Evolutionary conservation across 30 jellyfish, hydroid and myxozoan species (phyloP).

Genomic region (Nemopilema nomurai): DNA sequence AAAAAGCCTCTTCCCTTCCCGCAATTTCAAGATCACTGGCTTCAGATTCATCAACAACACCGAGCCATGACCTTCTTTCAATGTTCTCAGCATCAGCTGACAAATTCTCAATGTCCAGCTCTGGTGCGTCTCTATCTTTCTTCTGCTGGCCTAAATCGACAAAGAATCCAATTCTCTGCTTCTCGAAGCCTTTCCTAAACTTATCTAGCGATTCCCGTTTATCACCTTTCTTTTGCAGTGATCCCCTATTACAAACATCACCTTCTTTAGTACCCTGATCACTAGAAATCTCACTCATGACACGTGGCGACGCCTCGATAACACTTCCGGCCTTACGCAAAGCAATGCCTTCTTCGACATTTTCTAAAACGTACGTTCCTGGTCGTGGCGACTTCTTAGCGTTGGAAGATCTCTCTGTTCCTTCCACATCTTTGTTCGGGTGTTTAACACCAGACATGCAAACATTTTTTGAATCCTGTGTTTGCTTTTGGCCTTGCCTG

Average conservation of each 20-base stretch:
- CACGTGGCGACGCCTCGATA: not conserved
- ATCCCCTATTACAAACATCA: not conserved
- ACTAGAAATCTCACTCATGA: not conserved
- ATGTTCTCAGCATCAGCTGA: not conserved
- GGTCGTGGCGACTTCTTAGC: not conserved
- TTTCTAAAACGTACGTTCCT: slow-evolving; percentile 1
- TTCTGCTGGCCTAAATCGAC: slow-evolving; percentile 26
- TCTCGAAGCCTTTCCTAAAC: slow-evolving; percentile 48
- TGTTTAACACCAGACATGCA: not conserved
- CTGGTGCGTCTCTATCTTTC: too few relatives aligned
- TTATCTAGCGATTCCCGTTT: slow-evolving; percentile 27
- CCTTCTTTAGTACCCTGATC: not conserved
- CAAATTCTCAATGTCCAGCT: too few relatives aligned
- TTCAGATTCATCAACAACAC: not conserved
- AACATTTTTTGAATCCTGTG: not conserved
- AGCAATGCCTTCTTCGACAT: not conserved
- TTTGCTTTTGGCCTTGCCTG: not conserved
- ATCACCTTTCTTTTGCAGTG: not conserved
- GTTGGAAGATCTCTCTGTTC: not conserved
- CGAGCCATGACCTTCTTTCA: not conserved
- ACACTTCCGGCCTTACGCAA: not conserved
- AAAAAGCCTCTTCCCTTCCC: too few relatives aligned
- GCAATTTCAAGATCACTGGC: not conserved
- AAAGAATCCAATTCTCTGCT: slow-evolving; percentile 50
- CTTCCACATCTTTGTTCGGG: not conserved